Base-by-base conservation (phyloP, 2,888 invertebrate species). In the Monopis laevigella region DNA sequence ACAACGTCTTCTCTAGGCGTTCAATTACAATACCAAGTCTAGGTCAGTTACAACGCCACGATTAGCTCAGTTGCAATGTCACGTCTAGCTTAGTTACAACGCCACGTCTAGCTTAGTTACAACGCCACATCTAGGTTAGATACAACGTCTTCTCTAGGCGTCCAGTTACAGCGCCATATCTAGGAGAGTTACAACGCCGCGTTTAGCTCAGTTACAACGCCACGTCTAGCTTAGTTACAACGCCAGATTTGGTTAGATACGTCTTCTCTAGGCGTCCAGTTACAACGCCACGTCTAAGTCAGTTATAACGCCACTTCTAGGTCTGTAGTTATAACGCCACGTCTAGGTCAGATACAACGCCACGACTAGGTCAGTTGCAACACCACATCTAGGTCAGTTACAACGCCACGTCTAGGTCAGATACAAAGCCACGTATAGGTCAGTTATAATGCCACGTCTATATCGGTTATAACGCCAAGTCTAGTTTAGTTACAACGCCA, bases 351-450 rank as follows among this genome's bases (percentile, higher is more conserved):
- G n/a, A n/a, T n/a, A n/a, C 32, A 30, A 14, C 28, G 10, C 28
- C 52, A 64, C 65, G 61, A 70, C 58, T 75, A 75, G 74, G 74
- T 73, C 10, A 45, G 55, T 46, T 21, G 8, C 8, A 5, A 7
- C 24, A 21, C 6, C 24, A 5, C 24, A 8, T 7, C 5, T 21
- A 21, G 24, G 5, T 21, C n/a, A n/a, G 24, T 8, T 21, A 21
- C 24, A 7, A 21, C 24, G 24, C 8, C 5, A 21, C 5, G 8
- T 21, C 5, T 8, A 21, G 24, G 6, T 8, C 8, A 21, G 5
- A n/a, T n/a, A n/a, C 32, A 30, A 14, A 10, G 10, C 28, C 52
- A 64, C 65, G 61, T 71, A 58, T 75, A 75, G 74, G 74, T 73
- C 10, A 45, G 55, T 46, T 21, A 21, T 21, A 5, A 7, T 8